Evolutionary conservation across 1,140 invertebrate genomes (phyloP).

Genomic region (Popillia japonica): DNA sequence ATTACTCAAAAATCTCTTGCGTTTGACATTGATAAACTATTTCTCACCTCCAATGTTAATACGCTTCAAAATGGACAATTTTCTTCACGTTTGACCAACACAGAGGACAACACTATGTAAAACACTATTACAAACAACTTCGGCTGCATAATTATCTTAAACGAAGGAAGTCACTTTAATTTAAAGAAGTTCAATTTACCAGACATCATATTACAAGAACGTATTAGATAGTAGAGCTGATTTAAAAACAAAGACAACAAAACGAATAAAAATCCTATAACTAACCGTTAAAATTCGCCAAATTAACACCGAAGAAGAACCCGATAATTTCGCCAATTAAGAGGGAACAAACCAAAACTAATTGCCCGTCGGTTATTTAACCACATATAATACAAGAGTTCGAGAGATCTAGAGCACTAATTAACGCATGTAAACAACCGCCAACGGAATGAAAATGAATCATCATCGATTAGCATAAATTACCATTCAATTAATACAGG

Average conservation of each 20-base stretch:
- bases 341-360: neutral
- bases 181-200: no score
- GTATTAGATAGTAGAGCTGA: no score
- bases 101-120: no score
- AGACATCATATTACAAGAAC: no score
- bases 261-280: neutral
- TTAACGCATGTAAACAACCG: conserved; percentile 7
- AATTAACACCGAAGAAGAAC: neutral
- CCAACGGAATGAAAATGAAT: conserved; percentile 6
- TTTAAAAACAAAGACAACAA: neutral
- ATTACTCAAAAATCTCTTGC: no score
- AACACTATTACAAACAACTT: no score
- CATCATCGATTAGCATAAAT: conserved; percentile 14
- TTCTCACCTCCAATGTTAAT: no score
- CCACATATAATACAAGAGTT: neutral
- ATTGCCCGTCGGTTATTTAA: neutral
- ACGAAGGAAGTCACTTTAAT: no score
- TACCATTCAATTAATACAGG: neutral
- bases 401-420: neutral
- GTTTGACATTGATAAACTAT: no score
- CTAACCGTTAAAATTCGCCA: conserved; percentile 2
- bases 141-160: no score
- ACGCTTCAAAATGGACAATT: no score
- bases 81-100: no score
- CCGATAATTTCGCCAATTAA: neutral